Evolutionary conservation across 2,888 invertebrate genomes (phyloP), one percentile per base, ranked within the genome.

Genomic region (Hydroisotoma schaefferi): DNA sequence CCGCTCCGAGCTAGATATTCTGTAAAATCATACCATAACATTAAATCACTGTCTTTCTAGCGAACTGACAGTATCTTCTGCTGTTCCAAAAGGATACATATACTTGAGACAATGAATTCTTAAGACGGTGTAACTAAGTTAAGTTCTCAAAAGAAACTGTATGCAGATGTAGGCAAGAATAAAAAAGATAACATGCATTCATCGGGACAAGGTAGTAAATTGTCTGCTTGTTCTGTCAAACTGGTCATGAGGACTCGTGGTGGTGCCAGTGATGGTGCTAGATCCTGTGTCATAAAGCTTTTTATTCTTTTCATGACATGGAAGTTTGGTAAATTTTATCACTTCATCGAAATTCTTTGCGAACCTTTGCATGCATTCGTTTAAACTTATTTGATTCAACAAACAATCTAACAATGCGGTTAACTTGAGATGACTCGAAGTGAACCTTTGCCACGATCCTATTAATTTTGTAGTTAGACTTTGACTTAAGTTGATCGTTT

Each of bases 291-390:
- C 59, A 59, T 63, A 59, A 59, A 63, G 26, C 37, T 49, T 51
- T 61, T 58, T 52, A 27, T 29, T 54, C 28, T 22, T n/a, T 46
- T 53, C 59, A 63, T 56, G 63, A 59, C 59, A 59, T 46, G 59
- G 54, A 22, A 53, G 47, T 20, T 49, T 56, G 23, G 23, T 47
- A 6, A 22, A 44, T 62, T 61, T 63, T 63, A 63, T 63, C 63
- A 44, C 33, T 43, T 4, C 53, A 63, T 63, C 63, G 54, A 57
- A 63, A 59, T 63, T 63, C 56, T 23, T 52, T 48, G 40, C 37
- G 51, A 58, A 55, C 43, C n/a, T 52, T 52, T 52, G n/a, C n/a
- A n/a, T n/a, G n/a, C n/a, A n/a, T n/a, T n/a, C n/a, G n/a, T n/a
- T n/a, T n/a, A n/a, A n/a, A n/a, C n/a, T n/a, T n/a, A n/a, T n/a